Conservation (phyloP, 2,797 vertebrate species). For the Hippopotamyrus pictus region DNA sequence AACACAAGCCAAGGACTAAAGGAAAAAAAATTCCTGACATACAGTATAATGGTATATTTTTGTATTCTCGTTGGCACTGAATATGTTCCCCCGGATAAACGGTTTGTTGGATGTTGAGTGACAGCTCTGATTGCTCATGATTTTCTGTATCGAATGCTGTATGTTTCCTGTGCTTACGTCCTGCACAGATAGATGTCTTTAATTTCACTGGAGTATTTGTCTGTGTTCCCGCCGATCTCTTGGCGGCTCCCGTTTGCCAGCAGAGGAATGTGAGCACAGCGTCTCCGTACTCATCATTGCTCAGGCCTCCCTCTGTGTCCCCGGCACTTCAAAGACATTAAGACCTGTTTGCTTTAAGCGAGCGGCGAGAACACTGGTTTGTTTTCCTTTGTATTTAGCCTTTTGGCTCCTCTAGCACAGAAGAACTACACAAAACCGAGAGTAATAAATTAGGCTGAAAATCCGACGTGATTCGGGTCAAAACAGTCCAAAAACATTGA, state of each 20-base stretch:
- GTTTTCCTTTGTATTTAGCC: conserved; percentile 23
- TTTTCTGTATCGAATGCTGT: not conserved
- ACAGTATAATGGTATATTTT: not conserved
- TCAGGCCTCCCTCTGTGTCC: conserved; percentile 6
- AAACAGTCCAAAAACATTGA: not conserved
- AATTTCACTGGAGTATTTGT: not conserved
- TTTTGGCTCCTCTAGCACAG: conserved; percentile 9
- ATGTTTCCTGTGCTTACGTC: not conserved
- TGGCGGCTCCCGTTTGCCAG: not conserved
- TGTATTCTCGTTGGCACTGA: not conserved
- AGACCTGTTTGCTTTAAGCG: conserved; percentile 19
- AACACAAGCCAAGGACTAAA: not conserved
- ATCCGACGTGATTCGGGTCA: not conserved
- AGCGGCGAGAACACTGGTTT: not conserved
- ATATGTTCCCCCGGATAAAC: not conserved
- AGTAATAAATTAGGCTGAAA: conserved; percentile 7
- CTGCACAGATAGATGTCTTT: not conserved
- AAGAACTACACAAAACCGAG: not conserved
- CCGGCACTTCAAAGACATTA: conserved; percentile 20
- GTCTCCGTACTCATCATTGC: not conserved
- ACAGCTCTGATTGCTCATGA: not conserved
- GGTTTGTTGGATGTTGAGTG: not conserved
- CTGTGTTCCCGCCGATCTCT: not conserved
- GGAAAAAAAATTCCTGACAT: too few species aligned
- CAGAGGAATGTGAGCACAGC: conserved; percentile 9